Base-by-base conservation (phyloP, 2,113 vertebrate genomes). In the Silurus asotus region DNA sequence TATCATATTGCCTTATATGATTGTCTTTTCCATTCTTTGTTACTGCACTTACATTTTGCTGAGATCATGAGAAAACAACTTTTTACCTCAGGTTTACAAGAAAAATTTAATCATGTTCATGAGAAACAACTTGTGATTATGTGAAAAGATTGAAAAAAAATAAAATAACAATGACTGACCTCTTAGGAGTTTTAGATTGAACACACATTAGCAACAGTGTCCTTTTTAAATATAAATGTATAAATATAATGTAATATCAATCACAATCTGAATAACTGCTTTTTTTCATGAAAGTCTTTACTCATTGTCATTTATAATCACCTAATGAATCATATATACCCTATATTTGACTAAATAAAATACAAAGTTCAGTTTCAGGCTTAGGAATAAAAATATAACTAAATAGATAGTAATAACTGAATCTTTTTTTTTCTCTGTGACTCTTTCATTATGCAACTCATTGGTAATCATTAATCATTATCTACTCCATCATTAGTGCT, bases 401-500 rank as follows among this genome's bases (percentile, higher is more conserved):
- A 45, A 17, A 23, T 8, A 20, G 4, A 6, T 37, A 1, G 67
- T 19, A 70, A 8, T 37, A 37, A n/a, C 7, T 13, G 20, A 23
- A 17, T 70, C 13, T 74, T 17, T 7, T 15, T 37, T 6, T 67
- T 14, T 11, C 11, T 28, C n/a, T 20, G 4, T 65, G 25, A 13
- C 8, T 64, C 11, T 51, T 25, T 17, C 37, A 20, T 72, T 48
- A 49, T 72, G 48, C 49, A n/a, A 25, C 5, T 75, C 48, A 10
- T 48, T 72, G 8, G 37, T 69, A 69, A 45, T 70, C 67, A 70
- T 74, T 20, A 75, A 65, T 81, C 59, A 81, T 51, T 25, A 28
- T 67, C 10, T 19, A 17, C 23, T 65, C 14, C 7, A n/a, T 58
- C 10, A 48, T 59, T 74, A 56, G 4, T 70, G 55, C 4, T 56